A percentile compares a stretch with the other conserved stretches of the same genome.
phyloP scores from a whole-genome alignment of 2,113 vertebrate genomes.

The Myxocyprinus asiaticus region DNA sequence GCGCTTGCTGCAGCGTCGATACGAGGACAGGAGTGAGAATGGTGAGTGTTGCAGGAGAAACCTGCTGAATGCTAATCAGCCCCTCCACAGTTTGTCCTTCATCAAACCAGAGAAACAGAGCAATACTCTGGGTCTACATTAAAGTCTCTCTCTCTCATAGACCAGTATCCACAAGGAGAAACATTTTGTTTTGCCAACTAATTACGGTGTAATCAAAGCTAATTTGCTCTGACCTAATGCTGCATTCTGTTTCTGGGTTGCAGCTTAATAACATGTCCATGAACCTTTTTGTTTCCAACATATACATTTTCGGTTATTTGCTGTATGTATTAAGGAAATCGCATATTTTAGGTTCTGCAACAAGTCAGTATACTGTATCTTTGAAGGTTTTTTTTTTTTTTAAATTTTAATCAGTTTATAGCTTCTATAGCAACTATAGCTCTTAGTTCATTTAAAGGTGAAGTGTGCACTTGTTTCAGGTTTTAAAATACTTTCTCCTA shows the following conservation, averaged over 20 bases:
- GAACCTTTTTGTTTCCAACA: background rate
- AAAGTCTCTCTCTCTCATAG: background rate
- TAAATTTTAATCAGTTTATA: no score
- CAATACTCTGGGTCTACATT: constrained; percentile 20
- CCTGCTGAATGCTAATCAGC: constrained; percentile 76
- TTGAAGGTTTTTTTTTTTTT: no score
- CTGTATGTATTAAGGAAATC: no score
- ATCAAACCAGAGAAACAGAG: constrained; percentile 58
- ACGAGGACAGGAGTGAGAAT: constrained; percentile 47
- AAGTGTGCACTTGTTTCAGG: no score
- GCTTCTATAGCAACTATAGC: no score
- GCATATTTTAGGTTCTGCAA: no score
- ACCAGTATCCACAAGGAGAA: constrained; percentile 10
- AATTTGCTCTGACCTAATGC: background rate
- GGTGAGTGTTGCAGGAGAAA: constrained; percentile 68
- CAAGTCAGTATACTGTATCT: no score
- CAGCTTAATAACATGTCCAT: background rate
- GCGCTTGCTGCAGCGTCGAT: constrained; percentile 64
- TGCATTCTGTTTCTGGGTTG: background rate
- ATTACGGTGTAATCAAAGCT: constrained; percentile 9
- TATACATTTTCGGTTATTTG: background rate
- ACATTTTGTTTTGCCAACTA: constrained; percentile 34
- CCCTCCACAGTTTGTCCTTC: constrained; percentile 73
- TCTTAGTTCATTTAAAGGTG: no score
- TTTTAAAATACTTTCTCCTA: no score